phyloP scores from a whole-genome alignment of 2,797 vertebrate species.

The Salarias fasciatus region DNA sequence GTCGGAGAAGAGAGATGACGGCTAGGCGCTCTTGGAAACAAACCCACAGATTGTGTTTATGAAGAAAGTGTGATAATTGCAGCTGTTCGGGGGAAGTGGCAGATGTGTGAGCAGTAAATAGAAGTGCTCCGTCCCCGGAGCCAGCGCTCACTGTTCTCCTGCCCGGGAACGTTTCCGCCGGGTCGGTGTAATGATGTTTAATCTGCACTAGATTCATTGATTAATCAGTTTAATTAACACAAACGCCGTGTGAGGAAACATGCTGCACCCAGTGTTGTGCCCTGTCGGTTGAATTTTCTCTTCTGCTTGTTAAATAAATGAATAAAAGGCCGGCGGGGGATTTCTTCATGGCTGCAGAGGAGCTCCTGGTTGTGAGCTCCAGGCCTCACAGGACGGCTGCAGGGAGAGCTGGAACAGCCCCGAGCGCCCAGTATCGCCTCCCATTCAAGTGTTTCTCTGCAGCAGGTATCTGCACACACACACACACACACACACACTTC shows the following conservation, averaged over 20 bases:
- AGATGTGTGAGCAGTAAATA: constrained; percentile 34
- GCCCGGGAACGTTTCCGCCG: too few relatives aligned
- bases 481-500: constrained; percentile 4
- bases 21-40: constrained; percentile 12
- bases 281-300: background rate
- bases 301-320: too few relatives aligned
- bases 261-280: background rate
- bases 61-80: constrained; percentile 51
- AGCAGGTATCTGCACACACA: constrained; percentile 11
- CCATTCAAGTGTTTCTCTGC: constrained; percentile 2
- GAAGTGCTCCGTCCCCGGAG: constrained; percentile 24
- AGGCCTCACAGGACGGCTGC: constrained; percentile 1
- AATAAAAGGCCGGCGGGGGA: background rate
- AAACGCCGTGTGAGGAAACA: constrained; percentile 1
- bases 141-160: too few relatives aligned
- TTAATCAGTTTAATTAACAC: constrained; percentile 34
- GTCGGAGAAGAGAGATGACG: background rate
- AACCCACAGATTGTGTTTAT: constrained; percentile 52
- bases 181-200: constrained; percentile 21
- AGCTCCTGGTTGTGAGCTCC: constrained; percentile 9
- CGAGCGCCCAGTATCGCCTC: background rate
- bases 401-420: constrained; percentile 4
- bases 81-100: constrained; percentile 38
- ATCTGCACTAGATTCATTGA: constrained; percentile 27
- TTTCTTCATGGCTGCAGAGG: constrained; percentile 9